Base-by-base conservation (phyloP, 2,888 invertebrate species). In the Stenodema calcarata region DNA sequence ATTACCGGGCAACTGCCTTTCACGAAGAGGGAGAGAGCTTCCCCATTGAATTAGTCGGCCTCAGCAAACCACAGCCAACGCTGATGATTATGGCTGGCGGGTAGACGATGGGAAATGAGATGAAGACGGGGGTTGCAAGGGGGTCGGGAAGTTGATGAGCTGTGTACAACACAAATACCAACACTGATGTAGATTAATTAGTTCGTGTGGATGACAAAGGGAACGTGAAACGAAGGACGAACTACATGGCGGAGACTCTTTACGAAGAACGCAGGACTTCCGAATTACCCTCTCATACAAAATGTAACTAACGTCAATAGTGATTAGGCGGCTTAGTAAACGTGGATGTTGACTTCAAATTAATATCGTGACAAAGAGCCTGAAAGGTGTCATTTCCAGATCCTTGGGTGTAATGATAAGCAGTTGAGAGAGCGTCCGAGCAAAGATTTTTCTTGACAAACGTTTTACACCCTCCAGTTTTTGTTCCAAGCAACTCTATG, bases 151-250 rank as follows among this genome's bases (percentile, higher is more conserved):
- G 73, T 73, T 73, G 73, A 73, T 73, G 73, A 73, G 73, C 73
- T 73, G 73, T 73, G 73, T 11, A 30, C 30, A 30, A 73, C 73
- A 73, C 73, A 73, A 73, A 73, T 73, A 73, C 73, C 73, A 73
- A 3, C 73, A 73, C 73, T 73, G 73, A 73, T 73, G 73, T 41
- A 73, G 73, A 73, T 73, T 73, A 73, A 73, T 73, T 73, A 73
- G 73, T 73, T 73, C 73, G 73, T 41, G 28, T 73, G 28, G 73
- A 73, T 73, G 73, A 18, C 73, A 35, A 12, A 18, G 35, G 30
- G 9, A 27, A 27, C 23, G 62, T n/a, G 50, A 50, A 50, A 50
- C n/a, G 62, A 23, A 23, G 7, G 35, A 35, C 2, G 23, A 62
- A 62, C 23, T 62, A 23, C 4, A 23, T 11, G 62, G 23, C 62